Evolutionary conservation across 30 jellyfish, hydroid and myxozoan species (phyloP).

Genomic region (Aurelia coerulea): DNA sequence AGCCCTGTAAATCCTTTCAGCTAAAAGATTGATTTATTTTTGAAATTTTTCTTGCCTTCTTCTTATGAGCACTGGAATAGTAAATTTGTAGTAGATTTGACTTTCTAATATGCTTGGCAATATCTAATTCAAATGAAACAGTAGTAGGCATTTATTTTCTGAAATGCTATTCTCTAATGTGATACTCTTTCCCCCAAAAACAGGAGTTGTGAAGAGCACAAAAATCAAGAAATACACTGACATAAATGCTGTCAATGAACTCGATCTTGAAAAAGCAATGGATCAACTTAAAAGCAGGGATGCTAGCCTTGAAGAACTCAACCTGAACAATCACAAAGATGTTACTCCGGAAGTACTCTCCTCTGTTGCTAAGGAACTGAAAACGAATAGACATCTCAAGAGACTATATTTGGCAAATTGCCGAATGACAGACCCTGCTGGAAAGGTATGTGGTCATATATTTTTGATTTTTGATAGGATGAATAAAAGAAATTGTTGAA

Average conservation of each 20-base stretch:
- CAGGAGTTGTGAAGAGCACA: conserved; percentile 85
- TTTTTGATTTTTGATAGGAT: background rate
- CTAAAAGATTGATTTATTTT: too few relatives aligned
- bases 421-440: conserved; percentile 68
- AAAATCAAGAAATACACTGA: conserved; percentile 84
- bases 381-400: conserved; percentile 54
- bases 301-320: conserved; percentile 74
- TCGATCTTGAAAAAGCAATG: conserved; percentile 82
- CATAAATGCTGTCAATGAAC: conserved; percentile 86
- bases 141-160: too few relatives aligned
- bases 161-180: too few relatives aligned
- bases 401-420: conserved; percentile 81
- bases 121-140: too few relatives aligned
- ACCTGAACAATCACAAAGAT: conserved; percentile 89
- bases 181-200: background rate
- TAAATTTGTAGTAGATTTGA: too few relatives aligned
- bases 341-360: conserved; percentile 61
- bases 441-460: conserved; percentile 36
- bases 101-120: too few relatives aligned
- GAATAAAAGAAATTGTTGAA: too few relatives aligned
- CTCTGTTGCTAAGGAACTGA: conserved; percentile 69
- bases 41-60: too few relatives aligned
- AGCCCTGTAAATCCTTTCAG: too few relatives aligned
- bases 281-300: conserved; percentile 55
- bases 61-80: too few relatives aligned